phyloP scores from a whole-genome alignment of 1,140 invertebrate genomes.

The Drosophila cardini region DNA sequence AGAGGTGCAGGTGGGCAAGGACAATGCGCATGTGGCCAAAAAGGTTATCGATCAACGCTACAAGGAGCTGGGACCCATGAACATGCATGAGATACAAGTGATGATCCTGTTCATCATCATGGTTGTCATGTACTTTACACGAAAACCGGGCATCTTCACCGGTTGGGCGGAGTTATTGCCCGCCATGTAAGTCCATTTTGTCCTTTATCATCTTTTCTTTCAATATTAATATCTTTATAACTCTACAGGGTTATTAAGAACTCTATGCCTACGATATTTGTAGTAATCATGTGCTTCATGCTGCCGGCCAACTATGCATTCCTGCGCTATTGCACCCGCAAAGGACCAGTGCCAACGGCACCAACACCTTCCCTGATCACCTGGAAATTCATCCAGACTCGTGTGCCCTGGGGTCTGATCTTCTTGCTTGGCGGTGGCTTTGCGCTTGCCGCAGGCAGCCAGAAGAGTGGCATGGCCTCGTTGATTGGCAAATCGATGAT shows the following conservation, averaged over 20 bases:
- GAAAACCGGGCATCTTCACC: conserved; percentile 88
- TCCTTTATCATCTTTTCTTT: neutral
- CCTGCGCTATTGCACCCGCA: conserved; percentile 87
- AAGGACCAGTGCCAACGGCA: conserved; percentile 86
- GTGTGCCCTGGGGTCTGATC: conserved; percentile 92
- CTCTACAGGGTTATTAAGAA: conserved; percentile 89
- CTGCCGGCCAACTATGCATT: conserved; percentile 92
- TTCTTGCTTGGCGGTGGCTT: conserved; percentile 93
- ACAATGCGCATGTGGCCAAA: conserved; percentile 88
- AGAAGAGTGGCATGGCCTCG: conserved; percentile 90
- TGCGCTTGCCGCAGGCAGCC: conserved; percentile 93
- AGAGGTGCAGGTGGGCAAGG: conserved; percentile 86
- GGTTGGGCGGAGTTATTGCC: conserved; percentile 73
- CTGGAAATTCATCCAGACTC: conserved; percentile 92
- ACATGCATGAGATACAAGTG: conserved; percentile 92
- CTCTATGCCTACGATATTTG: conserved; percentile 92
- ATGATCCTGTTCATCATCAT: conserved; percentile 91
- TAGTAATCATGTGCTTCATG: conserved; percentile 92
- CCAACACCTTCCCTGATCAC: conserved; percentile 89
- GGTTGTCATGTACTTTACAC: conserved; percentile 94
- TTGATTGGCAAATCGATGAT: conserved; percentile 89
- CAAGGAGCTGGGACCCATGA: conserved; percentile 90
- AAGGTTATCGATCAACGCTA: conserved; percentile 90
- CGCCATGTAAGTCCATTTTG: conserved; percentile 50
- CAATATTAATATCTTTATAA: conserved; percentile 7